phyloP scores from a whole-genome alignment of 1,140 invertebrate genomes.

The Octopus bimaculoides region DNA sequence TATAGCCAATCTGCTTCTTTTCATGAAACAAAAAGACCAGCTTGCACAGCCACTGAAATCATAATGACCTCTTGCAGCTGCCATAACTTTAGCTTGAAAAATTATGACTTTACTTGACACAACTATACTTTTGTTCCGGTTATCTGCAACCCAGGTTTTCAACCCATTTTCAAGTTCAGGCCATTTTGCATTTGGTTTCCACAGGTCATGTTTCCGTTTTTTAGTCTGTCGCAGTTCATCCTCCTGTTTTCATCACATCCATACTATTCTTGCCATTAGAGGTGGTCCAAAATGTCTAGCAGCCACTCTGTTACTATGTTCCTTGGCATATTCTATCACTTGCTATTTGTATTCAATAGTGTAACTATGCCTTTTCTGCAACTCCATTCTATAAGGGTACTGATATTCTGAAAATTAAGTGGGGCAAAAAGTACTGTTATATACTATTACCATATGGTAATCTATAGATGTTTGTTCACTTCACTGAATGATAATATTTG shows the following conservation, averaged over 20 bases:
- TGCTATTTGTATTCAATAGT: neutral
- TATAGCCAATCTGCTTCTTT: neutral
- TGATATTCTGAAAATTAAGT: neutral
- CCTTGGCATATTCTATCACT: neutral
- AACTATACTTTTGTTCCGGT: neutral
- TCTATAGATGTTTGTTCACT: too few species aligned
- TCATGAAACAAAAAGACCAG: neutral
- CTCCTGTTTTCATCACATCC: constrained; percentile 4
- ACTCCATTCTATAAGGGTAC: constrained; percentile 4
- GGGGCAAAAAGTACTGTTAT: too few species aligned
- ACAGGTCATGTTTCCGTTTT: neutral
- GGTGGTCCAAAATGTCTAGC: neutral
- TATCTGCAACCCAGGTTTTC: neutral
- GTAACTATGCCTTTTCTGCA: neutral
- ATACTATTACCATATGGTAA: too few species aligned
- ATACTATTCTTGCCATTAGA: neutral
- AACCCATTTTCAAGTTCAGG: neutral
- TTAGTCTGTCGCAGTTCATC: neutral
- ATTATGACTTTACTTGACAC: neutral
- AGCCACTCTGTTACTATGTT: neutral
- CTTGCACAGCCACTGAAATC: constrained; percentile 7
- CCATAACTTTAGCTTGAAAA: neutral
- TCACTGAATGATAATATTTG: too few species aligned
- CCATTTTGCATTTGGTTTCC: neutral
- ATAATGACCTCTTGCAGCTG: neutral